phyloP scores from a whole-genome alignment of 1,140 invertebrate genomes.

The Whitmania pigra region DNA sequence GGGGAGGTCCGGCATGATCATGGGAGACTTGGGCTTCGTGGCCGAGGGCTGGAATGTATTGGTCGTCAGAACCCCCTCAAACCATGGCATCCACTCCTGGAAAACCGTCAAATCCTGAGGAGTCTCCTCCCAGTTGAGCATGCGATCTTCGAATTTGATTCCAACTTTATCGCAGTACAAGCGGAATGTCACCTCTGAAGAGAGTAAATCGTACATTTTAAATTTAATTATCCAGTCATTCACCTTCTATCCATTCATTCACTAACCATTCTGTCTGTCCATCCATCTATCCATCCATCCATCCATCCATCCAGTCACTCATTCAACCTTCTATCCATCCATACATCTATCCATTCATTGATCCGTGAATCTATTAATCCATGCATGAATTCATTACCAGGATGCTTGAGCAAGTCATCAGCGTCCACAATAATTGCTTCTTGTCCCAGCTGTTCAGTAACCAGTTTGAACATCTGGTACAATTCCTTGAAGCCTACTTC shows the following conservation, averaged over 20 bases:
- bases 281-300: too few relatives aligned
- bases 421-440: slow-evolving; percentile 26
- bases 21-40: slow-evolving; percentile 24
- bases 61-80: slow-evolving; percentile 26
- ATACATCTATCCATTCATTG: too few relatives aligned
- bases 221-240: too few relatives aligned
- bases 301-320: too few relatives aligned
- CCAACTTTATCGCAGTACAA: slow-evolving; percentile 25
- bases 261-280: too few relatives aligned
- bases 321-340: too few relatives aligned
- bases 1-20: slow-evolving; percentile 24
- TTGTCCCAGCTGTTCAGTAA: slow-evolving; percentile 26
- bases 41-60: slow-evolving; percentile 26
- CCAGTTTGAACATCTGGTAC: slow-evolving; percentile 25
- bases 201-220: too few relatives aligned
- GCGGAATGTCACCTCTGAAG: slow-evolving; percentile 24
- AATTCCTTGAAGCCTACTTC: slow-evolving; percentile 27
- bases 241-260: too few relatives aligned
- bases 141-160: slow-evolving; percentile 25
- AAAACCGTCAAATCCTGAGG: slow-evolving; percentile 24
- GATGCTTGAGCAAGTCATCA: slow-evolving; percentile 26
- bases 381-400: slow-evolving; percentile 18
- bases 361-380: too few relatives aligned
- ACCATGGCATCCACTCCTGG: slow-evolving; percentile 29
- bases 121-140: slow-evolving; percentile 27